Percentiles rank a stretch among this genome's conserved stretches.
phyloP scores from a whole-genome alignment of 2,888 invertebrate species.

The Pristionchus japonicus region DNA sequence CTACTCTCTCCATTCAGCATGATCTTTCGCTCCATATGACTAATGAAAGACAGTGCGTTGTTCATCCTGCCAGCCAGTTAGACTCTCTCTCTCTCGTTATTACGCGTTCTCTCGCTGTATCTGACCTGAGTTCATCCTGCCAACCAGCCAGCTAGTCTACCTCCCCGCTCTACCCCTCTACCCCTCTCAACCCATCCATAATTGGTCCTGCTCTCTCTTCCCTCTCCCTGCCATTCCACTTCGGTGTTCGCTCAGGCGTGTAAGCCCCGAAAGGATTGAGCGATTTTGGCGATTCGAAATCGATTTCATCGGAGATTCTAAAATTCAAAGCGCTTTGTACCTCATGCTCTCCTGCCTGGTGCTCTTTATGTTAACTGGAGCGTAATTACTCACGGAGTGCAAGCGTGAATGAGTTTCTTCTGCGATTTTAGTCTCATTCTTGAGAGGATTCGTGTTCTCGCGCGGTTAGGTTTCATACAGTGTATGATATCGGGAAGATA shows the following conservation, averaged over 20 bases:
- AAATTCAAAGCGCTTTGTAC: neutral
- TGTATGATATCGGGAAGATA: no score
- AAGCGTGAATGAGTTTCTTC: neutral
- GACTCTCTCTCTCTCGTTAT: no score
- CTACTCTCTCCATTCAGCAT: no score
- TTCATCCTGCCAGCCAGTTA: no score
- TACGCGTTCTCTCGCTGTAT: no score
- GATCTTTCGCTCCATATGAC: no score
- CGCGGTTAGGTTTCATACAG: neutral
- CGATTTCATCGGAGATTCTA: no score
- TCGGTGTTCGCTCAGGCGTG: neutral
- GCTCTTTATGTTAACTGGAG: neutral
- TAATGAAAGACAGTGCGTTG: no score
- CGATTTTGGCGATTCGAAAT: neutral
- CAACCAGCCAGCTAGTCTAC: neutral
- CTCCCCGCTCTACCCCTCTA: no score
- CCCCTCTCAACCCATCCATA: neutral
- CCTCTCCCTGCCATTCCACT: neutral
- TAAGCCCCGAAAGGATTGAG: neutral
- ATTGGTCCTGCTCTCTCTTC: neutral
- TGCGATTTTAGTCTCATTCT: neutral
- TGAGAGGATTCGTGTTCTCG: neutral
- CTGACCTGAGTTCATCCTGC: slow-evolving; percentile 6
- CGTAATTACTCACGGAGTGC: neutral
- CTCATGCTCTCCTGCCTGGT: neutral